Evolutionary conservation across 1,140 invertebrate species (phyloP).

Genomic region (Samia ricini): DNA sequence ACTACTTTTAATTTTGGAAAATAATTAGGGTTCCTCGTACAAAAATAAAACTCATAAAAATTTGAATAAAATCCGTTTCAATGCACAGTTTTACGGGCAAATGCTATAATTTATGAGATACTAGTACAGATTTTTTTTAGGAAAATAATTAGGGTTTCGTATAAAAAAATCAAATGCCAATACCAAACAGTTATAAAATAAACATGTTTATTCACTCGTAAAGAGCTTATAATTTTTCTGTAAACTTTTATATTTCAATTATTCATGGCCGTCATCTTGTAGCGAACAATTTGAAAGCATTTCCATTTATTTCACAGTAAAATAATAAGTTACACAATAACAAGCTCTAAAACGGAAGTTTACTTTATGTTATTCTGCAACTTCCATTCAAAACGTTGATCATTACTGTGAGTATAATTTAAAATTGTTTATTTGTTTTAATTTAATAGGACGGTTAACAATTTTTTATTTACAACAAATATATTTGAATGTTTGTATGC

Average conservation of each 20-base stretch:
- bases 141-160: too few species aligned
- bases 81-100: too few species aligned
- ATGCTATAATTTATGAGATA: too few species aligned
- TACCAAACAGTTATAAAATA: neutral
- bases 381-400: neutral
- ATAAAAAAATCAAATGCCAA: too few species aligned
- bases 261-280: slow-evolving; percentile 25
- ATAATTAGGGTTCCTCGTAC: too few species aligned
- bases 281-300: slow-evolving; percentile 14
- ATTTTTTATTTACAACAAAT: too few species aligned
- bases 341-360: slow-evolving; percentile 12
- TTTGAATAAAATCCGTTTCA: too few species aligned
- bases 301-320: slow-evolving; percentile 11
- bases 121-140: too few species aligned
- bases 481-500: too few species aligned
- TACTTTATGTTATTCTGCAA: slow-evolving; percentile 6
- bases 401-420: neutral
- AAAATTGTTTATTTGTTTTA: neutral
- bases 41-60: too few species aligned
- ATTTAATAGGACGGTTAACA: neutral
- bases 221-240: neutral
- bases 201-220: slow-evolving; percentile 7
- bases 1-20: too few species aligned
- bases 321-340: slow-evolving; percentile 14
- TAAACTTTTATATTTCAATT: slow-evolving; percentile 23